Evolutionary conservation across 1,140 invertebrate species (phyloP), one percentile per base, ranked within the genome.

Genomic region (Pseudomyrmex pallidus): DNA sequence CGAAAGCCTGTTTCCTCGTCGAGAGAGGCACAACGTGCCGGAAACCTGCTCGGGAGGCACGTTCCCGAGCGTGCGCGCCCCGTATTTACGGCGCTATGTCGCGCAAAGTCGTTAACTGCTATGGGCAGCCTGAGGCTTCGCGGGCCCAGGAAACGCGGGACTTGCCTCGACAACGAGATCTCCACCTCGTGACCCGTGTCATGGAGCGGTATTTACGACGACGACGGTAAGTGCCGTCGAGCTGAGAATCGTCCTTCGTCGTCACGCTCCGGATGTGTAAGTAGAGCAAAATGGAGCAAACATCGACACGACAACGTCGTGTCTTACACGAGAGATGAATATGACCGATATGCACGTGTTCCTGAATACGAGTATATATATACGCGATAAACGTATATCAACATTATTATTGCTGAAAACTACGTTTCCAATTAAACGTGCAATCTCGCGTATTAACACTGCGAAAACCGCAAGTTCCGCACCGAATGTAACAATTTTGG

Each of bases 171-270:
- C 74, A 61, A 50, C 67, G 83, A 88, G 88, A 90, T 90, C 57
- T 90, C 64, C 86, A 86, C 48, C 88, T 84, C 87, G 85, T 87
- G 89, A 90, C 89, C 86, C 73, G 35, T 74, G 85, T 73, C 84
- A 85, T 57, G 48, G 61, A 78, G 59, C 78, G 22, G 25, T 74
- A 56, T 67, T 46, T 54, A 63, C 84, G 80, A 59, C 62, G 44
- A 63, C 44, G 44, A 63, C 44, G 20, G 48, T 44, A 66, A 68
- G 48, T 22, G 44, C 15, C 56, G 48, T 15, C 73, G 61, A 72
- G 76, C 48, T 25, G 73, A 77, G 73, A 72, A 64, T 84, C 74
- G 72, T 74, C 52, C 52, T 52, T 56, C 64, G 73, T 56, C 64
- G 73, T 83, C 78, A 64, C 66, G 70, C 44, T 57, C 48, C 66